Evolutionary conservation across 2,797 vertebrate species (phyloP).

Genomic region (Linurgus olivaceus): DNA sequence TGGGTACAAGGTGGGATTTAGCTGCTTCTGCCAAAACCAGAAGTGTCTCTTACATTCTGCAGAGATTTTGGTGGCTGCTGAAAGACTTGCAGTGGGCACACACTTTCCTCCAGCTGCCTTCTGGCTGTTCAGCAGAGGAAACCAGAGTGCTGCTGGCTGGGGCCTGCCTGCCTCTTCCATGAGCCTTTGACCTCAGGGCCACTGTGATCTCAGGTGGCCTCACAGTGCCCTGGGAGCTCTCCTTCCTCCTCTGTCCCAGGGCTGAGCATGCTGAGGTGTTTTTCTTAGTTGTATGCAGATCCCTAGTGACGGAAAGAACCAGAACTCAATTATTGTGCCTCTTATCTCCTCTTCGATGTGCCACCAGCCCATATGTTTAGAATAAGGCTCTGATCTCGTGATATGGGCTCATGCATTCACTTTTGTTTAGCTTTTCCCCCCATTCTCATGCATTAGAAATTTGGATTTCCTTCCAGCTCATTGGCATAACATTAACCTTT

Average conservation of each 20-base stretch:
- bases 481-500: neutral
- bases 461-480: slow-evolving; percentile 36
- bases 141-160: neutral
- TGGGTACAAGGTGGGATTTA: neutral
- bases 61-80: neutral
- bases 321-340: neutral
- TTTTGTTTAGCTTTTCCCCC: slow-evolving; percentile 49
- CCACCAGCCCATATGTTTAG: neutral
- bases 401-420: neutral
- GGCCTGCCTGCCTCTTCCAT: neutral
- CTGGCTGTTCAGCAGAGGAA: neutral
- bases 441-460: slow-evolving; percentile 16
- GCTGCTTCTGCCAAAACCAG: neutral
- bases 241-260: neutral
- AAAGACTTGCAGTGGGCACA: neutral
- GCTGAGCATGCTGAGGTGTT: neutral
- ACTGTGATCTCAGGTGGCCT: neutral
- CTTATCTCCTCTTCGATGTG: neutral
- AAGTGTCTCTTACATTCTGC: neutral
- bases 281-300: neutral
- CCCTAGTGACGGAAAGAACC: neutral
- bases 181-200: neutral
- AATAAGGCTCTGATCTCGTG: neutral
- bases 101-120: neutral
- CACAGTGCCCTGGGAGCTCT: neutral